Percentiles rank a stretch among this genome's conserved stretches.
Conservation (phyloP, 1,140 invertebrate genomes). For the Stegodyphus dumicola region DNA sequence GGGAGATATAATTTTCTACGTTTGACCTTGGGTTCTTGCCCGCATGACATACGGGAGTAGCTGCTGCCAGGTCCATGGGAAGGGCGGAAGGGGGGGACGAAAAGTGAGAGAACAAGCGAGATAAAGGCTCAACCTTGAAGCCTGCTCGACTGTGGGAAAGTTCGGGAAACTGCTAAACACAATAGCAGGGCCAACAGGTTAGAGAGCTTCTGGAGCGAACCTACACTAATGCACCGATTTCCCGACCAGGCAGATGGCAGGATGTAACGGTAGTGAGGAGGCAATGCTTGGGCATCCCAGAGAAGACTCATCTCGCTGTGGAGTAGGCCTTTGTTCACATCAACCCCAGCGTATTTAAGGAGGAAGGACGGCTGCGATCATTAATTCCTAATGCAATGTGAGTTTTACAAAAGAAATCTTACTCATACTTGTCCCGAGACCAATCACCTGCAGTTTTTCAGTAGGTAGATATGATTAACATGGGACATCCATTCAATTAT, state of each 20-base stretch:
- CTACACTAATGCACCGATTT: conserved; percentile 37
- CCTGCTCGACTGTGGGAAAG: conserved; percentile 54
- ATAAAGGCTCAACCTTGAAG: conserved; percentile 60
- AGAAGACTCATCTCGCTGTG: conserved; percentile 17
- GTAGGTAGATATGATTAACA: not conserved
- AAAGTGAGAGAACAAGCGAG: conserved; percentile 9
- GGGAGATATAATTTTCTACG: conserved; percentile 38
- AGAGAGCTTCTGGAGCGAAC: conserved; percentile 58
- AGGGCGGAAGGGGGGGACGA: not conserved
- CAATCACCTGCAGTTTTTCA: not conserved
- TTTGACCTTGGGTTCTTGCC: conserved; percentile 53
- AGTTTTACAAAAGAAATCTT: too few relatives aligned
- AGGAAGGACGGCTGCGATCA: not conserved
- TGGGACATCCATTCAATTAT: too few relatives aligned
- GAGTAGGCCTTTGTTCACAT: conserved; percentile 22
- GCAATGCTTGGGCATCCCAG: not conserved
- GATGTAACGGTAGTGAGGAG: conserved; percentile 56
- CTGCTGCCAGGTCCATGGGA: not conserved
- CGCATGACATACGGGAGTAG: conserved; percentile 52
- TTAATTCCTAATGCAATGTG: not conserved
- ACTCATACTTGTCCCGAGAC: not conserved
- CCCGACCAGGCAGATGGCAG: conserved; percentile 50
- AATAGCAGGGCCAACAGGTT: conserved; percentile 54
- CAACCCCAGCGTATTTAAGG: conserved; percentile 4
- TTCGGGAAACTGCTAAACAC: conserved; percentile 44